Conservation (phyloP, 2,888 invertebrate genomes). For the Lasioglossum oenotherae region DNA sequence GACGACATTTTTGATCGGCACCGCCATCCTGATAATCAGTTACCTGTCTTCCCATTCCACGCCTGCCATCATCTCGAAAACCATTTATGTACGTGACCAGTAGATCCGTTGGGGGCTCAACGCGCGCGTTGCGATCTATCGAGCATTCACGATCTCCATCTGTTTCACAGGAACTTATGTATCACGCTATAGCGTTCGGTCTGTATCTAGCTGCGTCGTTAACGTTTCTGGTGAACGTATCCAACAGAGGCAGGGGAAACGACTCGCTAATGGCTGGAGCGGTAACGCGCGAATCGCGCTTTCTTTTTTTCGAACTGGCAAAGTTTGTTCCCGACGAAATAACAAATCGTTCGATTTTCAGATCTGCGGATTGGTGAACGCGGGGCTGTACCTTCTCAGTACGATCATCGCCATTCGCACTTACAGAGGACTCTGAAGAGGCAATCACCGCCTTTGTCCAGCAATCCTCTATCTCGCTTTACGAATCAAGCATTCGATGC, state of each 20-base stretch:
- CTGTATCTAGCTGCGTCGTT: conserved; percentile 90
- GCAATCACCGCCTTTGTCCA: background rate
- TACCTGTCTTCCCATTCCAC: conserved; percentile 92
- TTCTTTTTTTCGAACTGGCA: background rate
- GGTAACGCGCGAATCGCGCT: conserved; percentile 86
- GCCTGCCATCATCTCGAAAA: conserved; percentile 93
- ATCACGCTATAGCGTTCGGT: conserved; percentile 91
- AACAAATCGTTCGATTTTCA: conserved; percentile 83
- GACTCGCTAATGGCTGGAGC: conserved; percentile 90
- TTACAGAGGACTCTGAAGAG: conserved; percentile 89
- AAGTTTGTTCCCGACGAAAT: background rate
- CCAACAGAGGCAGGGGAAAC: conserved; percentile 84
- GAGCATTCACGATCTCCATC: background rate
- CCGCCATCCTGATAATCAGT: conserved; percentile 90
- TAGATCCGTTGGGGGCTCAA: background rate
- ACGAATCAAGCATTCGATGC: background rate
- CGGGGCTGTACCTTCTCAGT: conserved; percentile 90
- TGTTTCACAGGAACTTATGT: conserved; percentile 91
- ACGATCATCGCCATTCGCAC: conserved; percentile 91
- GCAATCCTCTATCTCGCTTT: background rate
- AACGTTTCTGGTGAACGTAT: conserved; percentile 89
- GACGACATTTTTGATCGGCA: conserved; percentile 92
- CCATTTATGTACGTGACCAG: conserved; percentile 91
- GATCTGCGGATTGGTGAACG: conserved; percentile 91
- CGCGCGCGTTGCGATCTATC: too few relatives aligned